A percentile compares a stretch with the other conserved stretches of the same genome.
Conservation (phyloP, 2,113 vertebrate species). For the Microcebus murinus region DNA sequence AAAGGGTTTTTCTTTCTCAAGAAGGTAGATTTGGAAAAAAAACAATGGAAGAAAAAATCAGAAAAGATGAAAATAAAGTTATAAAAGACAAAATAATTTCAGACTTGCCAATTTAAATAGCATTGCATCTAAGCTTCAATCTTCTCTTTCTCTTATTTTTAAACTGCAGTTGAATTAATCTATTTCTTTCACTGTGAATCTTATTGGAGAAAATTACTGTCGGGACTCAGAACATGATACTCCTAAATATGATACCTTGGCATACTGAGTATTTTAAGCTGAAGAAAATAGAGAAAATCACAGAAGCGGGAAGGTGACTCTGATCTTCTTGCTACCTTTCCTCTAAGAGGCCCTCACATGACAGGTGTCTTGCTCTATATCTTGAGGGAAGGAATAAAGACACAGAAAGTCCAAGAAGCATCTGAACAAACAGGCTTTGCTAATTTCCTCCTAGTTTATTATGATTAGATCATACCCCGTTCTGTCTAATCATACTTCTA, state of each 20-base stretch:
- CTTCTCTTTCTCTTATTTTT: not conserved
- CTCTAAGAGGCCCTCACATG: too few relatives aligned
- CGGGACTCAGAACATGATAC: not conserved
- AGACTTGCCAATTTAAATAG: not conserved
- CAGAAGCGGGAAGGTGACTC: not conserved
- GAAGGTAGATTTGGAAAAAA: slow-evolving; percentile 3
- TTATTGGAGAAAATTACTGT: slow-evolving; percentile 26
- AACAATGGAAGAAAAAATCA: not conserved
- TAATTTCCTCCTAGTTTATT: not conserved
- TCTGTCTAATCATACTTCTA: too few relatives aligned
- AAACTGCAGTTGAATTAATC: not conserved
- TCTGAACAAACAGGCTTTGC: not conserved
- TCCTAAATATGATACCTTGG: not conserved
- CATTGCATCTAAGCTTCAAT: not conserved
- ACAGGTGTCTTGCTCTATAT: not conserved
- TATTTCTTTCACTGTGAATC: not conserved
- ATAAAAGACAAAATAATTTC: slow-evolving; percentile 34
- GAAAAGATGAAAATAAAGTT: slow-evolving; percentile 36
- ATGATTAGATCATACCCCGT: too few relatives aligned
- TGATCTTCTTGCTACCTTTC: not conserved
- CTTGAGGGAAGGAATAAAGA: not conserved
- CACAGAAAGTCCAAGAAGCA: not conserved
- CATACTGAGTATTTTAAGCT: not conserved
- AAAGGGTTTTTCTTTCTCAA: slow-evolving; percentile 41
- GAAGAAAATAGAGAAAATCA: not conserved